phyloP scores from a whole-genome alignment of 64 coral and sea anemone species.

The Pocillopora verrucosa region DNA sequence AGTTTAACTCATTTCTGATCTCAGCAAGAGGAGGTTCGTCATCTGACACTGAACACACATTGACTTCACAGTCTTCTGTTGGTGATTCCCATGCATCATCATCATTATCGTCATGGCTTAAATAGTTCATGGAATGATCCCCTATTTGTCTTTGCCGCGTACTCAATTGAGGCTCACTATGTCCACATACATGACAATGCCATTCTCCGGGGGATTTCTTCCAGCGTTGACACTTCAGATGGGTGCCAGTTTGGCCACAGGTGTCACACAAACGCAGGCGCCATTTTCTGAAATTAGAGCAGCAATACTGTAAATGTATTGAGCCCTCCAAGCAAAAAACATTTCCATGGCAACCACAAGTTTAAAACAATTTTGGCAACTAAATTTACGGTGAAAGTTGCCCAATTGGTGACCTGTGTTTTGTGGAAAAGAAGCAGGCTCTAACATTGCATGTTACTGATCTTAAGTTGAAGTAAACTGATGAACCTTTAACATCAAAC shows the following conservation, averaged over 20 bases:
- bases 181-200: constrained; percentile 56
- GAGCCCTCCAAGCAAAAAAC: not conserved
- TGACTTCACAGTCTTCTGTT: constrained; percentile 14
- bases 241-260: constrained; percentile 90
- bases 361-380: too few species aligned
- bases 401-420: too few species aligned
- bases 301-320: not conserved
- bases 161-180: not conserved
- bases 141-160: constrained; percentile 29
- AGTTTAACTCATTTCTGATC: not conserved
- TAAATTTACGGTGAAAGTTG: too few species aligned
- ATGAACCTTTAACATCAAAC: too few species aligned
- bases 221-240: constrained; percentile 74
- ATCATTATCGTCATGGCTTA: not conserved
- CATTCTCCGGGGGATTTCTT: constrained; percentile 42
- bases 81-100: not conserved
- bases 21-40: constrained; percentile 9
- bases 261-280: constrained; percentile 62
- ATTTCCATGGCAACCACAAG: not conserved
- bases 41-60: constrained; percentile 22
- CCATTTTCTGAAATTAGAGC: constrained; percentile 59
- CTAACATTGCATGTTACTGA: too few species aligned
- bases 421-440: too few species aligned
- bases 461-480: too few species aligned
- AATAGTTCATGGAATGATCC: constrained; percentile 44